Conservation (phyloP, 2,888 invertebrate species). For the Tetropium fuscum region DNA sequence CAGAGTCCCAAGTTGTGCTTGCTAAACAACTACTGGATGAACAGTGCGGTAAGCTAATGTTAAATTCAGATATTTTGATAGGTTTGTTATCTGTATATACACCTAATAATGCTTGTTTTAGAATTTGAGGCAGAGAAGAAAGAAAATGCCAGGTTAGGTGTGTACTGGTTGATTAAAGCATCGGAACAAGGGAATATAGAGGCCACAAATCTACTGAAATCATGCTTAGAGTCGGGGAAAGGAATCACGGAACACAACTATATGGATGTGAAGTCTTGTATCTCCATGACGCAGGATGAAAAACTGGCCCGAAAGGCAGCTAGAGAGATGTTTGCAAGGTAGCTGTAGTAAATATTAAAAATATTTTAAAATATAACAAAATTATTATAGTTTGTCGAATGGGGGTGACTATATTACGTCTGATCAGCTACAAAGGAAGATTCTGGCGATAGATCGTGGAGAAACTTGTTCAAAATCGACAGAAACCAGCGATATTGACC, state of each 20-base stretch:
- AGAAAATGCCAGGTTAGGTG: slow-evolving; percentile 84
- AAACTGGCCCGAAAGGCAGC: slow-evolving; percentile 90
- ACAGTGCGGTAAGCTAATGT: slow-evolving; percentile 74
- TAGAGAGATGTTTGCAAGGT: slow-evolving; percentile 88
- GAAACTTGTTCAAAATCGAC: slow-evolving; percentile 44
- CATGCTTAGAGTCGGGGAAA: slow-evolving; percentile 78
- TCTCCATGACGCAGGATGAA: slow-evolving; percentile 87
- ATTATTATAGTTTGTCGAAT: slow-evolving; percentile 76
- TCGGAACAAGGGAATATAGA: slow-evolving; percentile 92
- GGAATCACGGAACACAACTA: slow-evolving; percentile 82
- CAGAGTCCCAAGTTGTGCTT: slow-evolving; percentile 88
- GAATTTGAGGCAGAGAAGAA: slow-evolving; percentile 73
- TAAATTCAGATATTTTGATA: background rate
- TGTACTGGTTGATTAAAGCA: slow-evolving; percentile 93
- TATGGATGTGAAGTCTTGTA: slow-evolving; percentile 80
- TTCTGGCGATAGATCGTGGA: slow-evolving; percentile 74
- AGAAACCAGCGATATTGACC: slow-evolving; percentile 42
- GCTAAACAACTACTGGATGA: slow-evolving; percentile 87
- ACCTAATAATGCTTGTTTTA: slow-evolving; percentile 33
- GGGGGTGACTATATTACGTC: slow-evolving; percentile 90
- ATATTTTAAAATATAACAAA: background rate
- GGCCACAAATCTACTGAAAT: slow-evolving; percentile 82
- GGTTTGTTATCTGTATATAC: background rate
- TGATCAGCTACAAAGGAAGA: slow-evolving; percentile 81
- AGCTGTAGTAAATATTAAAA: slow-evolving; percentile 30